These are phyloP conservation scores for Eutolmus rufibarbis DNA, from an alignment of 2,888 invertebrate genomes.

Conservation along the genomic window DNA sequence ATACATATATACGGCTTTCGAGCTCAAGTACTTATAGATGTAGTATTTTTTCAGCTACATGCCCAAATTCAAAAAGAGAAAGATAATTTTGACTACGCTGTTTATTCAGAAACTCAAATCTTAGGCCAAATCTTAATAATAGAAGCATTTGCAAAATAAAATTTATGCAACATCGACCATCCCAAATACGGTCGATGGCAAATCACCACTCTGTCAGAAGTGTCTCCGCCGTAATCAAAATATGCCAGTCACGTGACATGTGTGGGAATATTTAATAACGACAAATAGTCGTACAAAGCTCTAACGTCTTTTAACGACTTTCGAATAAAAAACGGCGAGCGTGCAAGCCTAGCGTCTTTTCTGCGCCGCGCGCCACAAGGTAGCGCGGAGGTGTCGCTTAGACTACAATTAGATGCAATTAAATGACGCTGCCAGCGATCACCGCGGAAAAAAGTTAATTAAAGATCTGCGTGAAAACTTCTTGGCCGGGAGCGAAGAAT, in stretches of 20 bases:
- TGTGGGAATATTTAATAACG: constrained; percentile 27
- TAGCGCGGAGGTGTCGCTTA: constrained; percentile 11
- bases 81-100: not conserved
- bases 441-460: constrained; percentile 31
- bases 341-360: not conserved
- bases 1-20: not conserved
- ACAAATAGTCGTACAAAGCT: not conserved
- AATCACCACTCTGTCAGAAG: not conserved
- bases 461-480: constrained; percentile 39
- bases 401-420: constrained; percentile 34
- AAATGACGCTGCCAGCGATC: constrained; percentile 10
- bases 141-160: not conserved
- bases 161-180: not conserved
- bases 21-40: not conserved
- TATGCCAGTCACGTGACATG: constrained; percentile 23
- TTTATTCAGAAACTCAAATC: not conserved
- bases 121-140: not conserved
- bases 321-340: not conserved
- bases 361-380: not conserved
- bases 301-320: not conserved
- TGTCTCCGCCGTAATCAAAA: not conserved
- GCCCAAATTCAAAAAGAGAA: not conserved
- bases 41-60: not conserved
- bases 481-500: not conserved
- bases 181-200: not conserved